Percentiles rank a stretch among this genome's conserved stretches.
Conservation (phyloP, 2,797 vertebrate genomes). For the Acrossocheilus wenchowensis region DNA sequence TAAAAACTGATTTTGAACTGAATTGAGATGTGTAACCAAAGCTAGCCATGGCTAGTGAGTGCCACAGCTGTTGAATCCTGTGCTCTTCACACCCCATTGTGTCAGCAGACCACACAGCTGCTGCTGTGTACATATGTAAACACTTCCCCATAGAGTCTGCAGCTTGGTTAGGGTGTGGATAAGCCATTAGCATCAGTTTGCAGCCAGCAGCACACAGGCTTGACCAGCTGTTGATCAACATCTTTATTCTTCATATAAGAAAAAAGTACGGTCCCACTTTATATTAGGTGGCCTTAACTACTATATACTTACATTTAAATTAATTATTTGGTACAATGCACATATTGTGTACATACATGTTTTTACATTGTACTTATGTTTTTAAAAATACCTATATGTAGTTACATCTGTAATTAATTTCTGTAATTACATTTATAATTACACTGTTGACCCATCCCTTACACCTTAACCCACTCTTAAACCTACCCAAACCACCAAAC, state of each 20-base stretch:
- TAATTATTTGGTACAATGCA: too few relatives aligned
- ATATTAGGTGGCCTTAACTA: too few relatives aligned
- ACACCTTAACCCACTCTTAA: too few relatives aligned
- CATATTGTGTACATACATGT: too few relatives aligned
- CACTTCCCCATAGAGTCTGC: constrained; percentile 5
- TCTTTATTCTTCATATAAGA: background rate
- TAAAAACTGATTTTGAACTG: background rate
- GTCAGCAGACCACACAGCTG: constrained; percentile 20
- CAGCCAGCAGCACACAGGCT: constrained; percentile 20
- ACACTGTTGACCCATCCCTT: too few relatives aligned
- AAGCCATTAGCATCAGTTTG: constrained; percentile 14
- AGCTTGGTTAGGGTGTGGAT: constrained; percentile 9
- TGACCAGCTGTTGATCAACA: constrained; percentile 35
- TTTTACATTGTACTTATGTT: too few relatives aligned
- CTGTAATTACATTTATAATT: too few relatives aligned
- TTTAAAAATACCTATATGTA: too few relatives aligned
- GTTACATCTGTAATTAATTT: too few relatives aligned
- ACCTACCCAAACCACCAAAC: too few relatives aligned
- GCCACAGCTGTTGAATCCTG: constrained; percentile 11
- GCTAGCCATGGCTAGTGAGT: background rate
- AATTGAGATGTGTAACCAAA: background rate
- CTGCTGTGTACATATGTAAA: constrained; percentile 39
- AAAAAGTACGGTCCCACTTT: background rate
- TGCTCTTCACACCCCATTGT: background rate
- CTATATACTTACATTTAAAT: too few relatives aligned